These are phyloP conservation scores for Spheniscus mendiculus DNA, from an alignment of 2,113 vertebrate species.

Conservation along the genomic window DNA sequence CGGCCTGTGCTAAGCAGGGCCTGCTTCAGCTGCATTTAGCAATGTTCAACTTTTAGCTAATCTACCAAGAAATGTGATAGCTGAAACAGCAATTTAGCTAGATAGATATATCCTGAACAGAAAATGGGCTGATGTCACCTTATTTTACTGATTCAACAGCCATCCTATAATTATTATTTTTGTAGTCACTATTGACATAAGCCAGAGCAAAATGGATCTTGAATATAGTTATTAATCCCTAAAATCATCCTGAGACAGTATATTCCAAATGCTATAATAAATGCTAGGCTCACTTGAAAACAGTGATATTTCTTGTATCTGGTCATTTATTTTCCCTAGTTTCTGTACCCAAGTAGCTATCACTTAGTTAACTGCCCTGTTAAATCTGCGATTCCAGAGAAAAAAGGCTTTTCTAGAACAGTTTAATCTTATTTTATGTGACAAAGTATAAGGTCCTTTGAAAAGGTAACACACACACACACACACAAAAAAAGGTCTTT, in stretches of 20 bases:
- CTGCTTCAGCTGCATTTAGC: not conserved
- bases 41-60: not conserved
- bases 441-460: not conserved
- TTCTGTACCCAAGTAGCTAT: not conserved
- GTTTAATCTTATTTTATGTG: not conserved
- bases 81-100: not conserved
- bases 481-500: not conserved
- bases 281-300: not conserved
- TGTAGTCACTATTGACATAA: not conserved
- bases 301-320: accelerated
- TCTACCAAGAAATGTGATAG: not conserved
- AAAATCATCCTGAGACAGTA: not conserved
- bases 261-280: not conserved
- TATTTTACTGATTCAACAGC: not conserved
- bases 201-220: not conserved
- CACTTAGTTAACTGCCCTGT: not conserved
- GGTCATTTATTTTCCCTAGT: not conserved
- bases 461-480: not conserved
- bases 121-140: not conserved
- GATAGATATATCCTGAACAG: not conserved
- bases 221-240: not conserved
- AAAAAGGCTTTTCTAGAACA: not conserved
- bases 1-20: not conserved
- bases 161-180: accelerated
- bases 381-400: not conserved